These are phyloP conservation scores for Aphaenogaster ashmeadi DNA, from an alignment of 1,140 invertebrate genomes.

Conservation along the genomic window DNA sequence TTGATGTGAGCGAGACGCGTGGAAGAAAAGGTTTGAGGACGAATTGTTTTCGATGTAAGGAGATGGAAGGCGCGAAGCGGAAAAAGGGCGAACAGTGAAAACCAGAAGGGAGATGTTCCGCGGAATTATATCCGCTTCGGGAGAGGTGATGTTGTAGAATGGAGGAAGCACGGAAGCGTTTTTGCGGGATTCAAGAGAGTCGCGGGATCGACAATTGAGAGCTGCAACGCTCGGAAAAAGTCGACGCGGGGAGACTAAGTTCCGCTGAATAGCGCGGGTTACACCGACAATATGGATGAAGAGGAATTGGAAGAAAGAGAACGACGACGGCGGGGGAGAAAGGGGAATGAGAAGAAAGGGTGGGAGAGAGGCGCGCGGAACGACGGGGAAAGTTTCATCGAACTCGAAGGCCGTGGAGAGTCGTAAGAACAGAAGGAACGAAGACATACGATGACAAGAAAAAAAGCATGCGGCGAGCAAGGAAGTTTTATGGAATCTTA, in stretches of 20 bases:
- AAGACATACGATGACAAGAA: slow-evolving; percentile 42
- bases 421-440: slow-evolving; percentile 54
- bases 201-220: slow-evolving; percentile 55
- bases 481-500: slow-evolving; percentile 70
- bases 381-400: slow-evolving; percentile 70
- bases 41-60: slow-evolving; percentile 55
- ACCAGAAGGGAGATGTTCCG: slow-evolving; percentile 16
- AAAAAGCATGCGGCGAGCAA: slow-evolving; percentile 50
- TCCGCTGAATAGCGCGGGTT: slow-evolving; percentile 50
- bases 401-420: slow-evolving; percentile 56
- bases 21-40: slow-evolving; percentile 20
- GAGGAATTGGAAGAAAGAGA: slow-evolving; percentile 39
- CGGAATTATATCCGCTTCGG: slow-evolving; percentile 46
- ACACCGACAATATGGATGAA: slow-evolving; percentile 60
- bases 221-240: slow-evolving; percentile 37
- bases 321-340: not conserved
- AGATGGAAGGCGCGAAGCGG: slow-evolving; percentile 25
- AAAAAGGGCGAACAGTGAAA: slow-evolving; percentile 53
- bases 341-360: not conserved
- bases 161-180: slow-evolving; percentile 36
- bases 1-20: slow-evolving; percentile 33
- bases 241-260: slow-evolving; percentile 47
- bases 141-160: slow-evolving; percentile 32
- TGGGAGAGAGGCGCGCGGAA: slow-evolving; percentile 7
- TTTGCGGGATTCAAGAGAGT: slow-evolving; percentile 47